Conservation (phyloP, 2,888 invertebrate genomes). For the Yponomeuta malinellus region DNA sequence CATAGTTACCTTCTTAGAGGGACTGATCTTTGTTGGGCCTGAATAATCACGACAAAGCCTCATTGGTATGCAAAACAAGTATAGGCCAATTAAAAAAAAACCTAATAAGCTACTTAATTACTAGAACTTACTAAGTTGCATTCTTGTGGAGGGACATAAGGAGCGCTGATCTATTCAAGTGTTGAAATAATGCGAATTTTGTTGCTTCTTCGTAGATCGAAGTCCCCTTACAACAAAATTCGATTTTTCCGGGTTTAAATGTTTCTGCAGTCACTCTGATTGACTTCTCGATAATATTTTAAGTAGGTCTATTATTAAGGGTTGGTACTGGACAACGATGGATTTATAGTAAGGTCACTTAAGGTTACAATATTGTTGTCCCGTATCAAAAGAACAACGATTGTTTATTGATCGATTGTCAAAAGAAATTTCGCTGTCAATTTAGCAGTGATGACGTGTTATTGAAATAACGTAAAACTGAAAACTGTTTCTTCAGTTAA, state of each 20-base stretch:
- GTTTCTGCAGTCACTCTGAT: background rate
- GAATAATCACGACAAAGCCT: no score
- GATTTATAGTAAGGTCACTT: background rate
- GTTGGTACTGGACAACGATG: constrained; percentile 38
- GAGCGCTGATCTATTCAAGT: background rate
- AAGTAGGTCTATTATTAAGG: constrained; percentile 16
- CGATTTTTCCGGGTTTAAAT: background rate
- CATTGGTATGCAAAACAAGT: no score
- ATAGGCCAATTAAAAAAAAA: no score
- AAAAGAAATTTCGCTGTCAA: no score
- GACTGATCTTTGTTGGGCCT: background rate
- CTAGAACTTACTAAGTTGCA: background rate
- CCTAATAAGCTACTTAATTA: no score
- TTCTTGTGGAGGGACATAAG: background rate
- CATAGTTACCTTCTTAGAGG: background rate
- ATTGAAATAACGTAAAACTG: no score
- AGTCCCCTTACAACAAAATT: background rate
- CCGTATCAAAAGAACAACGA: background rate
- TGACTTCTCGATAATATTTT: background rate
- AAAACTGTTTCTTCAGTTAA: no score
- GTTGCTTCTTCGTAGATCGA: no score
- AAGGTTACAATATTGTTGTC: background rate
- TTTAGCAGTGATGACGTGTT: no score
- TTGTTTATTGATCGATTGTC: background rate
- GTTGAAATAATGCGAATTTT: no score